A percentile compares a stretch with the other conserved stretches of the same genome.
phyloP scores from a whole-genome alignment of 2,888 invertebrate species.

The Trileptium ribeirensis region DNA sequence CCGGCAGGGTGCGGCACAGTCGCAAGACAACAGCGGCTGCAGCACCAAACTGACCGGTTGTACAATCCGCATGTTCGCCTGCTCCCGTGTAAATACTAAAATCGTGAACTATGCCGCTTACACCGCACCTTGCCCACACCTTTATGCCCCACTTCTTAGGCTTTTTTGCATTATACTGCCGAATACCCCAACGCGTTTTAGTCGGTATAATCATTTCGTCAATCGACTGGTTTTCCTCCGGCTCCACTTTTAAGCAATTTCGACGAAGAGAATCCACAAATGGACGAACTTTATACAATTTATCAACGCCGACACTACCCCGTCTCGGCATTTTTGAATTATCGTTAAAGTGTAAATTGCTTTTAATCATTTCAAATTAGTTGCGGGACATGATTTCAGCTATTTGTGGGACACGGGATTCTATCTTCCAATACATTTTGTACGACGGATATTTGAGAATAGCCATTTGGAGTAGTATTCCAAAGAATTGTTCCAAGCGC shows the following conservation, averaged over 20 bases:
- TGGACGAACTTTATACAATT: too few relatives aligned
- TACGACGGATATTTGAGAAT: not conserved
- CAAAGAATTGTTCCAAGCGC: not conserved
- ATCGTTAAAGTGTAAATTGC: not conserved
- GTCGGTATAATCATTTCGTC: conserved; percentile 27
- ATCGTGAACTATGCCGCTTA: conserved; percentile 15
- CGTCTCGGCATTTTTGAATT: not conserved
- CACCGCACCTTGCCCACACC: conserved; percentile 4
- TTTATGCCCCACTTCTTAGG: conserved; percentile 21
- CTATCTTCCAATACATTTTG: not conserved
- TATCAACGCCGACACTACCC: not conserved
- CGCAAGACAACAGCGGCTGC: too few relatives aligned
- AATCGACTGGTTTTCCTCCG: conserved; percentile 28
- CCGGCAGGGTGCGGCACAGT: not conserved
- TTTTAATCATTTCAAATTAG: not conserved
- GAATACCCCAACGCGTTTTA: conserved; percentile 27
- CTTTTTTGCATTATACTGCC: conserved; percentile 18
- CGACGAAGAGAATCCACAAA: too few relatives aligned
- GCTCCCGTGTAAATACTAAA: conserved; percentile 7
- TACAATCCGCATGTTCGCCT: too few relatives aligned
- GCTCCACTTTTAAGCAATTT: too few relatives aligned
- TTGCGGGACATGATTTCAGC: too few relatives aligned
- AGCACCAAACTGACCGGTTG: too few relatives aligned
- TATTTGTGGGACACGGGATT: not conserved
- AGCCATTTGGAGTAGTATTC: not conserved